These are phyloP conservation scores for Drosophila gaucha DNA, from an alignment of 2,888 invertebrate genomes.

Conservation along the genomic window DNA sequence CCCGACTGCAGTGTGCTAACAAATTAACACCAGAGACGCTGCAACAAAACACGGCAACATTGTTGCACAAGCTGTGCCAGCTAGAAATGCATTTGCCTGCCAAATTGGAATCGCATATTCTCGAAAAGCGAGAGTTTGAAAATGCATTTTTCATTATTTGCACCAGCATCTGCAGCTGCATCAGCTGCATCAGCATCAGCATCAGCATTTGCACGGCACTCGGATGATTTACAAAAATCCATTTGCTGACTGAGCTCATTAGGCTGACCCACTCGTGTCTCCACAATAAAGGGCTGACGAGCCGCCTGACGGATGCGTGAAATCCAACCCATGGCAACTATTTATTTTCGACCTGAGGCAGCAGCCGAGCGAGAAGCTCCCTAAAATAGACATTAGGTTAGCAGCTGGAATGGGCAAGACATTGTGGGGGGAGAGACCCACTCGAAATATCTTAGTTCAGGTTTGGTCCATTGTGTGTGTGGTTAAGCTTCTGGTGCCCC, in stretches of 20 bases:
- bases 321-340: constrained; percentile 54
- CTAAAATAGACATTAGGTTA: constrained; percentile 76
- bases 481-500: constrained; percentile 19
- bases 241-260: constrained; percentile 73
- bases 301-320: constrained; percentile 57
- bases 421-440: not conserved
- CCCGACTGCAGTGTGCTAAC: constrained; percentile 72
- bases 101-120: constrained; percentile 62
- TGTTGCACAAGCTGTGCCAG: constrained; percentile 46
- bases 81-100: constrained; percentile 67
- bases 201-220: constrained; percentile 30
- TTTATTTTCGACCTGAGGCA: constrained; percentile 35
- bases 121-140: constrained; percentile 46
- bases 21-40: constrained; percentile 70
- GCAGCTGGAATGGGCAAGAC: constrained; percentile 43
- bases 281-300: constrained; percentile 38
- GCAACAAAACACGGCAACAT: constrained; percentile 76
- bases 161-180: constrained; percentile 34
- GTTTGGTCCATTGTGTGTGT: constrained; percentile 35
- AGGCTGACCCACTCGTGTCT: constrained; percentile 52
- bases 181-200: constrained; percentile 33
- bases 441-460: constrained; percentile 33
- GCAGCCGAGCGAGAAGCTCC: constrained; percentile 6
- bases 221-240: constrained; percentile 77
- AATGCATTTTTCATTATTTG: constrained; percentile 67